Conservation (phyloP, 2,797 vertebrate species). For the Microchirus variegatus region DNA sequence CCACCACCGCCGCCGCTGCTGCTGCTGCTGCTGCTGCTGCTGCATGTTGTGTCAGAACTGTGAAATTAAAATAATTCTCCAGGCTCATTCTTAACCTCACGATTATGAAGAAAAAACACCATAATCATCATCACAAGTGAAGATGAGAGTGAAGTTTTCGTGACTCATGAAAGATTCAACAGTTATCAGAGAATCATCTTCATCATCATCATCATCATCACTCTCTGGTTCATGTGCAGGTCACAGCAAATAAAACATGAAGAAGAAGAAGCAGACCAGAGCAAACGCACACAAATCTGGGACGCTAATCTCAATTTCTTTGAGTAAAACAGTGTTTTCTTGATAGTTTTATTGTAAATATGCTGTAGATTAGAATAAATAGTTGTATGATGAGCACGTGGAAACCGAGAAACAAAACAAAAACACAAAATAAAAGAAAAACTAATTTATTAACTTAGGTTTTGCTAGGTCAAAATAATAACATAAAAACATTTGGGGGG, state of each 20-base stretch:
- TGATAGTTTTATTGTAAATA: too few relatives aligned
- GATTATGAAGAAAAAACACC: conserved; percentile 8
- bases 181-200: conserved; percentile 39
- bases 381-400: too few relatives aligned
- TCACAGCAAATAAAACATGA: conserved; percentile 27
- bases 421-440: not conserved
- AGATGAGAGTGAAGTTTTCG: conserved; percentile 19
- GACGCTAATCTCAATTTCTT: too few relatives aligned
- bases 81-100: conserved; percentile 19
- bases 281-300: too few relatives aligned
- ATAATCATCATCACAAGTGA: conserved; percentile 3
- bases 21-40: conserved; percentile 3
- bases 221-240: conserved; percentile 52
- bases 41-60: conserved; percentile 2
- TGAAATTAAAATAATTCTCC: conserved; percentile 10
- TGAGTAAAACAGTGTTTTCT: too few relatives aligned
- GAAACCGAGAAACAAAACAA: not conserved
- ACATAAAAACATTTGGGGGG: conserved; percentile 37
- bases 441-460: conserved; percentile 24
- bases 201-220: too few relatives aligned
- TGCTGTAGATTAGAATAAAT: too few relatives aligned
- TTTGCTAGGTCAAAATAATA: conserved; percentile 3
- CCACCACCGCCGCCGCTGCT: not conserved
- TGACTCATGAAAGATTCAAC: conserved; percentile 54
- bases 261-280: too few relatives aligned